Evolutionary conservation across 2,113 vertebrate genomes (phyloP).

Genomic region (Ochotona princeps): DNA sequence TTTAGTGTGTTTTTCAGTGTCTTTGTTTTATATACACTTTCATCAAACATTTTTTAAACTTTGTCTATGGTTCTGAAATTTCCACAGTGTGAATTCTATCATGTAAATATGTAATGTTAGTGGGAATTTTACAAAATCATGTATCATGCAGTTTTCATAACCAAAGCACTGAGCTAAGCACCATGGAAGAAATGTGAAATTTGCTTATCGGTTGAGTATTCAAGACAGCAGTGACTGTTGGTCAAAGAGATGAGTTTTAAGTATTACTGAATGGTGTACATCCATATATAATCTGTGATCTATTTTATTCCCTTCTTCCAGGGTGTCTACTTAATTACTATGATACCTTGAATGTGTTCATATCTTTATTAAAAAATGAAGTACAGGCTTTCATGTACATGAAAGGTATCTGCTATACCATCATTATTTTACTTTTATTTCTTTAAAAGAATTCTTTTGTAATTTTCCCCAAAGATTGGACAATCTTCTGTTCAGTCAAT

Average conservation of each 20-base stretch:
- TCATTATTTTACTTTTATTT: neutral
- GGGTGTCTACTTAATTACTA: neutral
- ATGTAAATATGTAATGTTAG: neutral
- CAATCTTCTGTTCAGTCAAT: neutral
- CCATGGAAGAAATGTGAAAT: neutral
- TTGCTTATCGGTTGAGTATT: neutral
- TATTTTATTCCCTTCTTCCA: neutral
- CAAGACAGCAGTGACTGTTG: neutral
- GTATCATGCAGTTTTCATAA: neutral
- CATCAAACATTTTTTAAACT: neutral
- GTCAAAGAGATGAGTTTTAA: neutral
- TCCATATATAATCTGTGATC: no score
- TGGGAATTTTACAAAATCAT: conserved; percentile 37
- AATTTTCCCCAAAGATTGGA: neutral
- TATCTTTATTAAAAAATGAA: neutral
- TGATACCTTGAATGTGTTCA: neutral
- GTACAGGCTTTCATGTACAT: neutral
- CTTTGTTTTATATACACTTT: neutral
- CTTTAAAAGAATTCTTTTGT: neutral
- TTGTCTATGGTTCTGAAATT: neutral
- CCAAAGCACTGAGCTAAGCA: neutral
- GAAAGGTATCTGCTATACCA: neutral
- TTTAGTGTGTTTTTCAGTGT: neutral
- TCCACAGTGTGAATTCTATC: neutral
- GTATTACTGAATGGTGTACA: neutral